Evolutionary conservation across 2,797 vertebrate species (phyloP), one percentile per base, ranked within the genome.

Genomic region (Ptychobarbus kaznakovi): DNA sequence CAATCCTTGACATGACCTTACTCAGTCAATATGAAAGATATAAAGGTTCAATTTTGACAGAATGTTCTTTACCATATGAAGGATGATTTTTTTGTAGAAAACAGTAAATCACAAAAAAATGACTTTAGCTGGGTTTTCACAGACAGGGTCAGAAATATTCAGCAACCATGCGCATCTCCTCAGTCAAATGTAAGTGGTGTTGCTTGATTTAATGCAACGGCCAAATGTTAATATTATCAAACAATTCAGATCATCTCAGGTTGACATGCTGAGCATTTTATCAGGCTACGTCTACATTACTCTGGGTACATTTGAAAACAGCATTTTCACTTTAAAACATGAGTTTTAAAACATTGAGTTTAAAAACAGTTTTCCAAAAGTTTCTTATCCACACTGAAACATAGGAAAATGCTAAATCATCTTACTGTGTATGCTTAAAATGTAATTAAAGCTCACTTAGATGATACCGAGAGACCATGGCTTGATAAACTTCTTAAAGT

Each of bases 261-360:
- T 66, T 28, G n/a, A 63, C 89, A 89, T 89, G 89, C 89, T 78
- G 49, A 78, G 76, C 72, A 73, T 77, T 58, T 42, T 42, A 42
- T 80, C 28, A 46, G 49, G 70, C 40, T 35, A 32, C 16, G 2
- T 66, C 65, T 66, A 38, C 32, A 20, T 35, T 66, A 35, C 15
- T 35, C 28, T 66, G 28, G 63, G 9, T 35, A 35, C 63, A 35
- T 66, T 66, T 68, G 32, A 68, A 68, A 68, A 68, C 7, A 66
- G 65, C 15, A 35, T 58, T 22, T 56, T 22, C 0, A 22, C 10
- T 56, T 56, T 22, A 56, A 56, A 56, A 56, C 32, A 32, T 28
- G 28, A 32, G 32, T 32, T 32, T 32, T 32, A 3, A 32, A 32
- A 32, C 32, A 32, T 32, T 32, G 32, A 32, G 32, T 32, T 32